Evolutionary conservation across 2,113 vertebrate genomes (phyloP).

Genomic region (Hylia prasina): DNA sequence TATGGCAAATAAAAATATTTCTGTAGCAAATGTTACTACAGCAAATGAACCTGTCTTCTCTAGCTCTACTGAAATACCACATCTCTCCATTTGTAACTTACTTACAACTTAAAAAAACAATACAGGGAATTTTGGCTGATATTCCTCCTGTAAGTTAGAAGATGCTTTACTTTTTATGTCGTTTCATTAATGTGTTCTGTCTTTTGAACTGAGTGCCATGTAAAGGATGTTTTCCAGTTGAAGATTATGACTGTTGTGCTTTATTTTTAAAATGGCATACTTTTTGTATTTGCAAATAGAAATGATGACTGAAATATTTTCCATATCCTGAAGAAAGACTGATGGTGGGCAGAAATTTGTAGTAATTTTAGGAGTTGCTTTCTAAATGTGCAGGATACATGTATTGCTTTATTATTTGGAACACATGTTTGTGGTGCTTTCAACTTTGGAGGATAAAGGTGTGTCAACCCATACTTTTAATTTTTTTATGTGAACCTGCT

Average conservation of each 20-base stretch:
- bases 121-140: neutral
- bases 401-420: neutral
- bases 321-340: neutral
- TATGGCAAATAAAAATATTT: slow-evolving; percentile 25
- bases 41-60: neutral
- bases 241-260: neutral
- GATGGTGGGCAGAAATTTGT: neutral
- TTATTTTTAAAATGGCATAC: neutral
- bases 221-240: neutral
- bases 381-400: neutral
- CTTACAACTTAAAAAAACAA: neutral
- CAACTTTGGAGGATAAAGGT: neutral
- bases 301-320: neutral
- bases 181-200: neutral
- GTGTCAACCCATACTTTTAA: neutral
- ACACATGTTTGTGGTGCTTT: rapidly evolving
- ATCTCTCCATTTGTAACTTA: neutral
- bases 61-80: neutral
- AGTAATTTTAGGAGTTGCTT: neutral
- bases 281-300: neutral
- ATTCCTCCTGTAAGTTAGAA: neutral
- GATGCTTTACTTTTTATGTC: neutral
- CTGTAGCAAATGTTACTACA: neutral
- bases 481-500: neutral
- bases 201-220: neutral